Conservation (phyloP, 1,140 invertebrate species). For the Apis florea region DNA sequence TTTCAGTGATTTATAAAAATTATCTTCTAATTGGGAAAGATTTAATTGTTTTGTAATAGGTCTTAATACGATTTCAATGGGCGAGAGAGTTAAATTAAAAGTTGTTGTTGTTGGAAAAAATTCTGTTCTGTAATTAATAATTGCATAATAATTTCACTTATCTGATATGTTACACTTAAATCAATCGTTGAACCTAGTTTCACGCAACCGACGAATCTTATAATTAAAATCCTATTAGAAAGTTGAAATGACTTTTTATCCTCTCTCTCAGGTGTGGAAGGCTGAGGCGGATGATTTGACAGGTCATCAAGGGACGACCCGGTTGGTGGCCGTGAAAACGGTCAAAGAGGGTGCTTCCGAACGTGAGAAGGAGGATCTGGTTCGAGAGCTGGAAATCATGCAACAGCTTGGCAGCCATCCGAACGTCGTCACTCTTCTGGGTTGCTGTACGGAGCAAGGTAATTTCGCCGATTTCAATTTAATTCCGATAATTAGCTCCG, state of each 20-base stretch:
- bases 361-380: constrained; percentile 89
- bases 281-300: constrained; percentile 90
- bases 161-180: no score
- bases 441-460: constrained; percentile 92
- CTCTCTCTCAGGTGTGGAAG: constrained; percentile 86
- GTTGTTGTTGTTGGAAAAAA: no score
- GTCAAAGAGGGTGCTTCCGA: constrained; percentile 87
- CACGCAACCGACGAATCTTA: background rate
- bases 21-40: background rate
- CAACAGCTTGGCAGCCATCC: constrained; percentile 91
- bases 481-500: background rate
- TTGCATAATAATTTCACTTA: background rate
- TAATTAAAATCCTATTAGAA: constrained; percentile 36
- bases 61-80: background rate
- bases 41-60: background rate
- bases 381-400: constrained; percentile 91
- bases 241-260: background rate
- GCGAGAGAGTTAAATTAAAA: background rate
- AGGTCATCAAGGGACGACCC: constrained; percentile 87
- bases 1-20: background rate
- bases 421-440: constrained; percentile 91
- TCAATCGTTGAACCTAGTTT: no score
- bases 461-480: constrained; percentile 36
- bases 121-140: background rate
- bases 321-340: constrained; percentile 91